Evolutionary conservation across 2,113 vertebrate genomes (phyloP).

Genomic region (Lipotes vexillifer): DNA sequence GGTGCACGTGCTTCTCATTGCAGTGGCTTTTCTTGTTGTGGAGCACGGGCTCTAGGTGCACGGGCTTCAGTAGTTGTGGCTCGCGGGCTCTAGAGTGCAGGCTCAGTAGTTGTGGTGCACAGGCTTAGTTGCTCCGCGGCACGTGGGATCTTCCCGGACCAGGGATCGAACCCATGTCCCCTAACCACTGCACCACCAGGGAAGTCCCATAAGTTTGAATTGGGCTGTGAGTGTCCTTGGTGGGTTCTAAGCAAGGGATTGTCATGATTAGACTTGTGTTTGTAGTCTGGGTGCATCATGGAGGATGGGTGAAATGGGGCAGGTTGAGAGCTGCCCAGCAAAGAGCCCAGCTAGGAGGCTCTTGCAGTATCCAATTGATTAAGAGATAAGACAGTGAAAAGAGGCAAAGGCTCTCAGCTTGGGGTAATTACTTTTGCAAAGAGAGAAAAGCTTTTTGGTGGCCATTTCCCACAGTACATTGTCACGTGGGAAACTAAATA

Average conservation of each 20-base stretch:
- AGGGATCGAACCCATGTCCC: too few species aligned
- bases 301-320: background rate
- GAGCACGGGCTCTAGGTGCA: too few species aligned
- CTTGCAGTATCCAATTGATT: background rate
- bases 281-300: fast-evolving
- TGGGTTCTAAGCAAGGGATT: background rate
- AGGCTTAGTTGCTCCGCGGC: too few species aligned
- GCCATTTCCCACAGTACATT: background rate
- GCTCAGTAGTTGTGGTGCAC: too few species aligned
- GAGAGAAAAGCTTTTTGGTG: background rate
- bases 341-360: background rate
- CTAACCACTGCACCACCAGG: too few species aligned
- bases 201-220: too few species aligned
- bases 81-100: too few species aligned
- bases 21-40: too few species aligned
- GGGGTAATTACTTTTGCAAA: background rate
- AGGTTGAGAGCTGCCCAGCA: background rate
- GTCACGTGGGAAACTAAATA: background rate
- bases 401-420: background rate
- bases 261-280: background rate
- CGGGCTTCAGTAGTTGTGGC: too few species aligned
- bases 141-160: too few species aligned
- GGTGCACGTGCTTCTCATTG: too few species aligned
- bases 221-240: background rate
- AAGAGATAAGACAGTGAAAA: background rate